These are phyloP conservation scores for Mesocricetus auratus DNA, from an alignment of 2,113 vertebrate species.

Conservation along the genomic window DNA sequence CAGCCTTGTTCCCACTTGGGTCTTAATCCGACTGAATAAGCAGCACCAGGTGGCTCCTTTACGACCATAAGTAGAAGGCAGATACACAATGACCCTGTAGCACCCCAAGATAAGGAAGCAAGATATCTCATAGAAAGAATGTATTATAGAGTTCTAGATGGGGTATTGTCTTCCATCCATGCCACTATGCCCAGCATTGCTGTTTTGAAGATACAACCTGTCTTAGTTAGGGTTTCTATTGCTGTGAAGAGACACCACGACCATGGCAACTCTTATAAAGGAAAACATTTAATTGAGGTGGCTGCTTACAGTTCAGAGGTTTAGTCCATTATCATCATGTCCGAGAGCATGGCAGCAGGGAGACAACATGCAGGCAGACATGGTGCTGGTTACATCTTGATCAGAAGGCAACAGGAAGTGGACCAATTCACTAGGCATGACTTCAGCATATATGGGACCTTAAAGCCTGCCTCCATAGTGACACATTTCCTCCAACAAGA, in stretches of 20 bases:
- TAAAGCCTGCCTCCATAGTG: not conserved
- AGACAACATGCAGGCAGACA: not conserved
- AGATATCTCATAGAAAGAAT: not conserved
- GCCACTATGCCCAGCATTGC: not conserved
- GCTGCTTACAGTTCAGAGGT: not conserved
- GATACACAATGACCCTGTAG: not conserved
- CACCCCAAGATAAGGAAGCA: not conserved
- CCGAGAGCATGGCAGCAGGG: too few species aligned
- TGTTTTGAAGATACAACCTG: not conserved
- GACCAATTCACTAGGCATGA: not conserved
- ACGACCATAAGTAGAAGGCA: not conserved
- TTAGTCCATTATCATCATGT: not conserved
- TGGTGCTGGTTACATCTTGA: not conserved
- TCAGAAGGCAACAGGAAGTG: not conserved
- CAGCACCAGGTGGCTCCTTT: not conserved
- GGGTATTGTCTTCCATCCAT: not conserved
- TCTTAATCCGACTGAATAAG: not conserved
- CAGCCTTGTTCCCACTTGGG: not conserved
- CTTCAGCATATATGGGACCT: not conserved
- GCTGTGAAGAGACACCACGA: too few species aligned
- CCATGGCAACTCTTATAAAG: not conserved
- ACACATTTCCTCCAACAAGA: too few species aligned
- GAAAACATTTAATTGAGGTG: not conserved
- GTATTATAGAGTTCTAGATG: not conserved
- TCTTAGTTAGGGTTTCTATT: too few species aligned